Conservation (phyloP, 2,113 vertebrate species). For the Brachionichthys hirsutus region DNA sequence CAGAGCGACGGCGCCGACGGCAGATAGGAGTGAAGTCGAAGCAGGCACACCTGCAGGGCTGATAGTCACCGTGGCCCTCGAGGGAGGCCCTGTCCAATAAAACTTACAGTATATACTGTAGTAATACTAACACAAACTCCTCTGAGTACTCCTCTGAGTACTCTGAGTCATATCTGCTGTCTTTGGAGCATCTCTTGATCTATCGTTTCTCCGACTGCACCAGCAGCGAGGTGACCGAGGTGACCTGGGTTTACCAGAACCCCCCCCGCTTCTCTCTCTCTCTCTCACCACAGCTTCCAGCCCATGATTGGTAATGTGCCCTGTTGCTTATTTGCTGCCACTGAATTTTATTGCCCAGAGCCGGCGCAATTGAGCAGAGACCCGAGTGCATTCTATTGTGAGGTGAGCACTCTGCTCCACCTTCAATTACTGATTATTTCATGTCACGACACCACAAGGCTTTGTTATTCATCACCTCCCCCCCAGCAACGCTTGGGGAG, state of each 20-base stretch:
- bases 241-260: no score
- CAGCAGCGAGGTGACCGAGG: neutral
- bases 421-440: slow-evolving; percentile 17
- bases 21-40: slow-evolving; percentile 39
- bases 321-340: neutral
- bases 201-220: no score
- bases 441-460: neutral
- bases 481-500: neutral
- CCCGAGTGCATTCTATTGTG: slow-evolving; percentile 4
- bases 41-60: slow-evolving; percentile 58
- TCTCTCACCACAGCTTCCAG: slow-evolving; percentile 12
- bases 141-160: slow-evolving; percentile 17
- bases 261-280: slow-evolving; percentile 6
- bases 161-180: slow-evolving; percentile 16
- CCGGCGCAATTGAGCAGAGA: neutral
- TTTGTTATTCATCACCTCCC: slow-evolving; percentile 6
- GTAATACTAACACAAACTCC: slow-evolving; percentile 22
- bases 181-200: neutral
- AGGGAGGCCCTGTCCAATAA: slow-evolving; percentile 59
- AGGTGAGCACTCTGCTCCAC: neutral
- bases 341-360: slow-evolving; percentile 12
- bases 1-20: slow-evolving; percentile 49
- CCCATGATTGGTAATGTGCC: slow-evolving; percentile 2
- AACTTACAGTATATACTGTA: slow-evolving; percentile 39
- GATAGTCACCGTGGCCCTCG: slow-evolving; percentile 45